Conservation (phyloP, 2,113 vertebrate genomes). For the Xiphophorus hellerii region DNA sequence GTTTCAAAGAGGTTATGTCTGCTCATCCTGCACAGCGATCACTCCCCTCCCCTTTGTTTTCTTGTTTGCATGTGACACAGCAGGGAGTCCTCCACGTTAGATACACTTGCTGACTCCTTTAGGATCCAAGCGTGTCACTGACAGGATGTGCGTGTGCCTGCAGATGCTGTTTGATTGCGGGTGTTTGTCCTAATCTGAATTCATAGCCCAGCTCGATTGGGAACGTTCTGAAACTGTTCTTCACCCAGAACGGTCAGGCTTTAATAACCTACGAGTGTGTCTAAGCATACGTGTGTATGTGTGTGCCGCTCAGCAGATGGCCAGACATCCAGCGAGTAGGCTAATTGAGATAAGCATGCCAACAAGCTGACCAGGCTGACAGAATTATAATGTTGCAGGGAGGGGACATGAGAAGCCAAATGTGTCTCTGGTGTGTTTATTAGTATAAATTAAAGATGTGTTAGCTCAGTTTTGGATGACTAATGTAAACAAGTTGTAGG, state of each 20-base stretch:
- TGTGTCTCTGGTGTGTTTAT: constrained; percentile 44
- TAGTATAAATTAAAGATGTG: constrained; percentile 29
- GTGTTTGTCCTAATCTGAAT: constrained; percentile 69
- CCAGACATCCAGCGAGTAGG: constrained; percentile 72
- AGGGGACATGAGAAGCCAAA: constrained; percentile 50
- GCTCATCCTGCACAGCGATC: constrained; percentile 19
- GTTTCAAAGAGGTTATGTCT: constrained; percentile 27
- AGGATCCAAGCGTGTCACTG: constrained; percentile 54
- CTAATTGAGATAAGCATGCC: constrained; percentile 76
- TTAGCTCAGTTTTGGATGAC: constrained; percentile 2
- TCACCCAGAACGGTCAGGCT: constrained; percentile 51
- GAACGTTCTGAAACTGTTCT: constrained; percentile 64
- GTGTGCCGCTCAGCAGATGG: constrained; percentile 70
- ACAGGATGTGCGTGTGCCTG: constrained; percentile 53
- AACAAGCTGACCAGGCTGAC: constrained; percentile 72
- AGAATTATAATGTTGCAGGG: constrained; percentile 69
- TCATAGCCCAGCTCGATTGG: constrained; percentile 64
- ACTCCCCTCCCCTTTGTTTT: constrained; percentile 20
- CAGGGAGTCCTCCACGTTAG: constrained; percentile 61
- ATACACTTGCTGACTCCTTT: constrained; percentile 47
- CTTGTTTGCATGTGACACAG: constrained; percentile 57
- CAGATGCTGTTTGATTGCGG: constrained; percentile 53
- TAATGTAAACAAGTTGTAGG: not conserved
- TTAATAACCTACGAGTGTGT: constrained; percentile 52
- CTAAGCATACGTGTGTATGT: constrained; percentile 2